Conservation (phyloP, 2,888 invertebrate species). For the Caprella mutica region DNA sequence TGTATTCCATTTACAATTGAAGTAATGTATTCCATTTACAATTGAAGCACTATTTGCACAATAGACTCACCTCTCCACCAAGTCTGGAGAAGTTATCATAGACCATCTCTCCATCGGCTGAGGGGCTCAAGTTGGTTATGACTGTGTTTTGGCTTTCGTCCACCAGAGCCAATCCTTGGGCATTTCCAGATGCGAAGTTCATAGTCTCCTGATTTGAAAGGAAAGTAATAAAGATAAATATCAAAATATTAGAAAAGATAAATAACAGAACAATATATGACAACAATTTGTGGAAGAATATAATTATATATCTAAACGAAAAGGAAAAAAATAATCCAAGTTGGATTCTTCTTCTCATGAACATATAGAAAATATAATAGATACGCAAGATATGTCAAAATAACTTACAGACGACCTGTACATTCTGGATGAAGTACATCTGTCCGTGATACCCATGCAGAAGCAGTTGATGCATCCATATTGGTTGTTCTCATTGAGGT, state of each 20-base stretch:
- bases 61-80: not conserved
- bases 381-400: no score
- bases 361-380: no score
- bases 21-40: not conserved
- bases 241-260: constrained; percentile 7
- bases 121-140: not conserved
- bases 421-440: constrained; percentile 68
- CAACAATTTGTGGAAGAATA: not conserved
- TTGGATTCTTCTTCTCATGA: not conserved
- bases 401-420: constrained; percentile 53
- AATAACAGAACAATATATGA: constrained; percentile 8
- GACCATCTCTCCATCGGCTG: not conserved
- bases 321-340: not conserved
- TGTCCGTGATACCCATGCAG: constrained; percentile 76
- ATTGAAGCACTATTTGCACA: not conserved
- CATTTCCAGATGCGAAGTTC: no score
- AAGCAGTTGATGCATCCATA: constrained; percentile 90
- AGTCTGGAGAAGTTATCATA: constrained; percentile 1
- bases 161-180: constrained; percentile 4
- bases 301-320: not conserved
- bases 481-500: constrained; percentile 60
- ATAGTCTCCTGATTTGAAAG: no score
- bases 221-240: no score
- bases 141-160: not conserved
- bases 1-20: no score